Conservation (phyloP, 2,797 vertebrate genomes). For the Paedocypris micromegethes region DNA sequence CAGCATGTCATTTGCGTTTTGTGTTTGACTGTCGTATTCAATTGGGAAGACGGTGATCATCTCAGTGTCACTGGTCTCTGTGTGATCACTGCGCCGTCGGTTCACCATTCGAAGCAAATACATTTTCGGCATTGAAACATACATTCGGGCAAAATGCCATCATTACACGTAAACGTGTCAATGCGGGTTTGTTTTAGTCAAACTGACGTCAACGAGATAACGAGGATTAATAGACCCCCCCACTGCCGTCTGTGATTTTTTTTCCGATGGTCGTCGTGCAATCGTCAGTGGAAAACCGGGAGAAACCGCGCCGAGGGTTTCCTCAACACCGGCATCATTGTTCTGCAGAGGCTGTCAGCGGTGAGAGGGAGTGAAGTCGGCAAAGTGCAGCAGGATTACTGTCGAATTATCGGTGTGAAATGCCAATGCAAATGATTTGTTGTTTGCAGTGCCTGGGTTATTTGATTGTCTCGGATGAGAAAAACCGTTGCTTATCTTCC, state of each 20-base stretch:
- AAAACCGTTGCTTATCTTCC: too few relatives aligned
- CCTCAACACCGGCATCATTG: slow-evolving; percentile 33
- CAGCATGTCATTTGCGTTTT: too few relatives aligned
- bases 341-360: slow-evolving; percentile 10
- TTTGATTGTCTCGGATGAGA: too few relatives aligned
- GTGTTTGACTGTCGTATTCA: too few relatives aligned
- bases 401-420: too few relatives aligned
- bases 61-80: too few relatives aligned
- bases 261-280: slow-evolving; percentile 20
- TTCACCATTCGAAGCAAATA: too few relatives aligned
- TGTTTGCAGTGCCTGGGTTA: background rate
- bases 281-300: slow-evolving; percentile 34
- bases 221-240: background rate
- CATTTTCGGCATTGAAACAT: too few relatives aligned
- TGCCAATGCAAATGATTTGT: background rate
- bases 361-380: slow-evolving; percentile 13
- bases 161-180: slow-evolving; percentile 23
- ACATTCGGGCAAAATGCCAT: background rate
- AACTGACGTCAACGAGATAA: slow-evolving; percentile 27
- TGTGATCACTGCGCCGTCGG: too few relatives aligned
- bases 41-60: too few relatives aligned
- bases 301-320: slow-evolving; percentile 23
- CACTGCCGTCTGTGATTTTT: slow-evolving; percentile 12
- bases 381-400: too few relatives aligned
- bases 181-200: slow-evolving; percentile 8